These are phyloP conservation scores for Laticauda laticaudata DNA, from an alignment of 2,113 vertebrate genomes.

Conservation along the genomic window DNA sequence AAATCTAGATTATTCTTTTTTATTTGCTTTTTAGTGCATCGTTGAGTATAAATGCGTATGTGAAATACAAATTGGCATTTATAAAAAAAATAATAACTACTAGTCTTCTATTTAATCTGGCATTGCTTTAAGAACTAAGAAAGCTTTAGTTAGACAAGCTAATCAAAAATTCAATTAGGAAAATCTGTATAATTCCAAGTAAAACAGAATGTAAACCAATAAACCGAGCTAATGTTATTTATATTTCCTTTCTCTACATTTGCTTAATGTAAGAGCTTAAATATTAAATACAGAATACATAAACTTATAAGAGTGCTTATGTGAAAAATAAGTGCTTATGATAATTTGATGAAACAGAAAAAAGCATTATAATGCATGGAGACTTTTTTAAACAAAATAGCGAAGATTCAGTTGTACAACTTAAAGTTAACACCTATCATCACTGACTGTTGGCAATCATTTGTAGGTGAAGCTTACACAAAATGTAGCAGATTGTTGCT, in stretches of 20 bases:
- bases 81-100: neutral
- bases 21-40: neutral
- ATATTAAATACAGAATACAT: neutral
- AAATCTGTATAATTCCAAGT: constrained; percentile 7
- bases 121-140: neutral
- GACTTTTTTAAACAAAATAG: neutral
- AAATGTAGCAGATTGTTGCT: neutral
- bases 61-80: constrained; percentile 27
- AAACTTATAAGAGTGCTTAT: neutral
- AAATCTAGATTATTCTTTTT: neutral
- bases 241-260: constrained; percentile 15
- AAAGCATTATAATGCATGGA: neutral
- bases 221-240: neutral
- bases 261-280: constrained; percentile 22
- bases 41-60: constrained; percentile 22
- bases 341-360: neutral
- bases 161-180: neutral
- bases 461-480: neutral
- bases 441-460: neutral
- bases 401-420: neutral
- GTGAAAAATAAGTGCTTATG: accelerated
- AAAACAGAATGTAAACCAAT: constrained; percentile 25
- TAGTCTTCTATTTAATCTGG: neutral
- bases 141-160: constrained; percentile 14
- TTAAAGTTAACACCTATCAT: neutral